Percentiles rank a stretch among this genome's conserved stretches.
phyloP scores from a whole-genome alignment of 2,113 vertebrate species.

The Dascyllus trimaculatus region DNA sequence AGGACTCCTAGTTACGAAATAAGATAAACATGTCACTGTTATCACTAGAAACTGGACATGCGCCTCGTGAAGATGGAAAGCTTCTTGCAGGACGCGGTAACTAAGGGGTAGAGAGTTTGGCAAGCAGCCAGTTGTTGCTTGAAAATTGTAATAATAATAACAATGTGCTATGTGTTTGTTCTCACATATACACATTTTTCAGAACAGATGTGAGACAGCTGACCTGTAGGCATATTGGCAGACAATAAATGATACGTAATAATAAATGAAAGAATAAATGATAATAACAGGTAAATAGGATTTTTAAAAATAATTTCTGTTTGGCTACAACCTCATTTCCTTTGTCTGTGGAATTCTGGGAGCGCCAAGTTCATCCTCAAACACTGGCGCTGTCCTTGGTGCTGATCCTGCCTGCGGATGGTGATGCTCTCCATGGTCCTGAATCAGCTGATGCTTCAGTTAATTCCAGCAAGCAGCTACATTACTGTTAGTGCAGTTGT shows the following conservation, averaged over 20 bases:
- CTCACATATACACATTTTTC: background rate
- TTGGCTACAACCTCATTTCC: too few relatives aligned
- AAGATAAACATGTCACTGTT: background rate
- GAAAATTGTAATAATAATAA: background rate
- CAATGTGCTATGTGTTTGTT: background rate
- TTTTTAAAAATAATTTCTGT: too few relatives aligned
- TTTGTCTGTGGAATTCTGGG: background rate
- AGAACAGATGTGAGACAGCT: background rate
- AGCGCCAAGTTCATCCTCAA: background rate
- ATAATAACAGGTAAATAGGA: too few relatives aligned
- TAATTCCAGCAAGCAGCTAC: background rate
- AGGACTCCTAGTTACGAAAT: too few relatives aligned
- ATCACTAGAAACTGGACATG: background rate
- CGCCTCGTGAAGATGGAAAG: too few relatives aligned
- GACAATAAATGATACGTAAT: too few relatives aligned
- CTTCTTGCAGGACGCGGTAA: background rate
- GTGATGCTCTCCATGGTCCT: constrained; percentile 54
- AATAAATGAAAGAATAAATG: too few relatives aligned
- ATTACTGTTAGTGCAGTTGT: background rate
- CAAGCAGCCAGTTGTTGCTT: background rate
- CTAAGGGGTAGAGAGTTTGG: background rate
- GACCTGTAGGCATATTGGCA: background rate
- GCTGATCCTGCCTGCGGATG: constrained; percentile 34
- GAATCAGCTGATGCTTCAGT: constrained; percentile 33
- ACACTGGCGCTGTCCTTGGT: constrained; percentile 61